A percentile compares a stretch with the other conserved stretches of the same genome.
Conservation (phyloP, 2,113 vertebrate genomes). For the Mus spicilegus region DNA sequence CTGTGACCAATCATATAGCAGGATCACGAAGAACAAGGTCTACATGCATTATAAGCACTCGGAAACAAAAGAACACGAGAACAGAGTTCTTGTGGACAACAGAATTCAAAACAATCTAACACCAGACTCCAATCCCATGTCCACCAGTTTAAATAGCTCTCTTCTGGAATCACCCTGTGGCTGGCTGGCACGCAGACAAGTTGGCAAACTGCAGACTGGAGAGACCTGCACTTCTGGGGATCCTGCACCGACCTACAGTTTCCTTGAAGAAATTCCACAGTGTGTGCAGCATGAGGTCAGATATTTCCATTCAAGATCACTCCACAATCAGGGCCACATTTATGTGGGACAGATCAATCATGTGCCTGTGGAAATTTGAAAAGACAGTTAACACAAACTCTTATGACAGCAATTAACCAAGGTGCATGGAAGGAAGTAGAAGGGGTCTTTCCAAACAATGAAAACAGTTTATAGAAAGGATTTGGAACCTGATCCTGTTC, state of each 20-base stretch:
- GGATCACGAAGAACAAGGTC: conserved; percentile 80
- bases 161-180: conserved; percentile 58
- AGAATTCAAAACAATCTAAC: conserved; percentile 66
- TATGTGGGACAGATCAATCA: conserved; percentile 99
- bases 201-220: conserved; percentile 56
- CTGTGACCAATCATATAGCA: conserved; percentile 78
- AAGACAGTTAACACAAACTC: not conserved
- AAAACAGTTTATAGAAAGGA: not conserved
- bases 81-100: conserved; percentile 82
- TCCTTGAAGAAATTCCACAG: conserved; percentile 71
- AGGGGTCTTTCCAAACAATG: not conserved
- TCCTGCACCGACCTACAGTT: conserved; percentile 48
- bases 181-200: conserved; percentile 63
- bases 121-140: conserved; percentile 74
- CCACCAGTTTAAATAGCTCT: conserved; percentile 75
- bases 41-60: conserved; percentile 82
- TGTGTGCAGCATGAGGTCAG: conserved; percentile 43
- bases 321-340: conserved; percentile 96
- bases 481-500: rapidly evolving
- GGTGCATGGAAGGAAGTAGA: not conserved
- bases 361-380: conserved; percentile 91
- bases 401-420: too few species aligned
- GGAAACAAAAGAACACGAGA: conserved; percentile 70
- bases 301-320: conserved; percentile 85
- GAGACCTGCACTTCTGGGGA: conserved; percentile 46